Evolutionary conservation across 2,113 vertebrate genomes (phyloP).

Genomic region (Cacatua alba): DNA sequence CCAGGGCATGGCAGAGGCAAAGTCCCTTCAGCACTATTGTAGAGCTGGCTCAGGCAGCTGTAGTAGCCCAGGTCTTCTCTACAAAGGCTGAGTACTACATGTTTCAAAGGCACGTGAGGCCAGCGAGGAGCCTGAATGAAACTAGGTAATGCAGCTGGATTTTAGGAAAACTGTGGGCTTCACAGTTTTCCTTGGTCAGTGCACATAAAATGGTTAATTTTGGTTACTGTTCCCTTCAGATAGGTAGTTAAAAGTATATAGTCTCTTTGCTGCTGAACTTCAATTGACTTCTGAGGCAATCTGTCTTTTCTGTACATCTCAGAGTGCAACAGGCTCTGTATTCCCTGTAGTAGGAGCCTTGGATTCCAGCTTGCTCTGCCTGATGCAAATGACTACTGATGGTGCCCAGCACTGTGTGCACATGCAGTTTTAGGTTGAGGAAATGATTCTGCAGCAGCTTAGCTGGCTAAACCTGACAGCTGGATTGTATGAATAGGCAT

Average conservation of each 20-base stretch:
- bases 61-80: not conserved
- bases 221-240: not conserved
- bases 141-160: not conserved
- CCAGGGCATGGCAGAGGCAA: not conserved
- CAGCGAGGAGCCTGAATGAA: not conserved
- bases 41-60: not conserved
- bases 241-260: rapidly evolving
- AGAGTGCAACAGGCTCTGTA: not conserved
- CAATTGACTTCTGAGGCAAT: not conserved
- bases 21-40: not conserved
- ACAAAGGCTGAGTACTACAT: not conserved
- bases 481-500: conserved; percentile 8
- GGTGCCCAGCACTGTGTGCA: not conserved
- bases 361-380: not conserved
- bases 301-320: not conserved
- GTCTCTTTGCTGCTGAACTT: not conserved
- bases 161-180: not conserved
- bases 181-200: rapidly evolving
- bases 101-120: not conserved
- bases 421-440: not conserved
- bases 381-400: not conserved
- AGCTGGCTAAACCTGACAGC: not conserved
- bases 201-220: not conserved
- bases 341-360: not conserved
- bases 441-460: not conserved